Evolutionary conservation across 2,113 vertebrate species (phyloP).

Genomic region (Clarias batrachus): DNA sequence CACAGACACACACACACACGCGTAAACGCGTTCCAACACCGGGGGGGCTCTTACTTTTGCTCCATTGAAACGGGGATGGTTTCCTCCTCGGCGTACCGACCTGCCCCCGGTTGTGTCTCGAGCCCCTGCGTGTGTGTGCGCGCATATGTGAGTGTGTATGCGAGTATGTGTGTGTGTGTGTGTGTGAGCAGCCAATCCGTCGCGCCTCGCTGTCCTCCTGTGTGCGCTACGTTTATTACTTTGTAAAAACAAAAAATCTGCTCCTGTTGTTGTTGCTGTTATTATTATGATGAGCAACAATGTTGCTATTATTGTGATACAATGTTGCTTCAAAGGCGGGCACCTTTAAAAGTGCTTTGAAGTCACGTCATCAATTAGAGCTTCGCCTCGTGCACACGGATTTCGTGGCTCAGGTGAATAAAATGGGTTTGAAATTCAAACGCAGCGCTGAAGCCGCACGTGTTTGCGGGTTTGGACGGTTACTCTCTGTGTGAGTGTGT

Average conservation of each 20-base stretch:
- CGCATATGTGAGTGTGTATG: slow-evolving; percentile 57
- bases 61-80: slow-evolving; percentile 56
- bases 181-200: slow-evolving; percentile 65
- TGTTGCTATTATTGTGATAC: background rate
- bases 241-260: background rate
- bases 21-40: background rate
- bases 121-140: slow-evolving; percentile 59
- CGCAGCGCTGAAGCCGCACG: background rate
- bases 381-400: background rate
- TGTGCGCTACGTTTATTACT: slow-evolving; percentile 11
- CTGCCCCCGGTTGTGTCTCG: slow-evolving; percentile 66
- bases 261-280: too few species aligned
- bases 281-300: background rate
- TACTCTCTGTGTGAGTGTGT: too few species aligned
- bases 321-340: background rate
- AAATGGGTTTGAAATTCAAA: background rate
- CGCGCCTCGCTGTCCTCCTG: slow-evolving; percentile 1
- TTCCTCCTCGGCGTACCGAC: slow-evolving; percentile 63
- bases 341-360: slow-evolving; percentile 21
- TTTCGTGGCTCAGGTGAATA: background rate
- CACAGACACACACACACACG: slow-evolving; percentile 3
- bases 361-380: slow-evolving; percentile 17
- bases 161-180: slow-evolving; percentile 56
- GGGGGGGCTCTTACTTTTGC: slow-evolving; percentile 43
- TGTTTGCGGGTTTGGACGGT: too few species aligned